These are phyloP conservation scores for Galbula dea DNA, from an alignment of 2,113 vertebrate species.

Conservation along the genomic window DNA sequence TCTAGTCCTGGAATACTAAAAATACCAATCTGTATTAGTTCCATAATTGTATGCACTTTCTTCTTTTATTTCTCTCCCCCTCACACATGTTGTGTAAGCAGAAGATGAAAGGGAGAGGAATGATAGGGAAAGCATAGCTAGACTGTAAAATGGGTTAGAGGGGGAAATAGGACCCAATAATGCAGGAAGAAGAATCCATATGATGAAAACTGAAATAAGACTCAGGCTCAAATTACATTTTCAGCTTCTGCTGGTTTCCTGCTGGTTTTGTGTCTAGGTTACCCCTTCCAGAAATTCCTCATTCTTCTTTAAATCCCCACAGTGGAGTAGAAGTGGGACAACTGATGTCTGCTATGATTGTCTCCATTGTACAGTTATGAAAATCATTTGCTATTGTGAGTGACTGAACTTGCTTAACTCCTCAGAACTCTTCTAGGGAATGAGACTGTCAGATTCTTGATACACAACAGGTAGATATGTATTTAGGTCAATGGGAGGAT, in stretches of 20 bases:
- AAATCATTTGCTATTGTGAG: neutral
- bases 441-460: neutral
- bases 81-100: neutral
- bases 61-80: neutral
- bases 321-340: neutral
- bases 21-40: neutral
- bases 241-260: neutral
- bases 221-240: neutral
- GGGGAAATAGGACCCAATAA: neutral
- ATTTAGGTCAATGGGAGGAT: conserved; percentile 47
- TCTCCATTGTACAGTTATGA: neutral
- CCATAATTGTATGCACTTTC: neutral
- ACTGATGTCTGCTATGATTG: neutral
- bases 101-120: neutral
- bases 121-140: accelerated
- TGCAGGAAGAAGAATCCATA: neutral
- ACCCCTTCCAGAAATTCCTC: neutral
- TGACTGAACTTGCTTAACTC: neutral
- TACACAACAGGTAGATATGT: conserved; percentile 13
- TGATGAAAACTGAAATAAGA: neutral
- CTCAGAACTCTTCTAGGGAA: neutral
- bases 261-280: neutral
- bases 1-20: neutral
- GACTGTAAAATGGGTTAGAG: neutral
- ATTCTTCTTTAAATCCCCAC: neutral